These are phyloP conservation scores for Acrobasis suavella DNA, from an alignment of 2,888 invertebrate genomes.

Conservation along the genomic window DNA sequence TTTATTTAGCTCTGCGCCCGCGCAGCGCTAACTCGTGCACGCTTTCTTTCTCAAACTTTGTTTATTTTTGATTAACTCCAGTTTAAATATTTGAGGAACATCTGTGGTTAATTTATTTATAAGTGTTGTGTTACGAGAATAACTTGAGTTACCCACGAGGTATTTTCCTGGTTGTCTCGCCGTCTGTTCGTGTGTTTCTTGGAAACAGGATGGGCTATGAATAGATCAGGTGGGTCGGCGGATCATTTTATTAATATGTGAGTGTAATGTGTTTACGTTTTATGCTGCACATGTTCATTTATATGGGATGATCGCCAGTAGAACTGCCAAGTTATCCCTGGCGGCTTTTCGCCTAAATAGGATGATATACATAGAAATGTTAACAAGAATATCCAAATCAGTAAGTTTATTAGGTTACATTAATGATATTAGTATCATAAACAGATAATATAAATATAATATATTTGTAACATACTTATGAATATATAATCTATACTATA, in stretches of 20 bases:
- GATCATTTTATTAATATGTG: not conserved
- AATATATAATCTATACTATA: too few relatives aligned
- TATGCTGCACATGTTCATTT: too few relatives aligned
- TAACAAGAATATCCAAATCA: too few relatives aligned
- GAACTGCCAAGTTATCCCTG: too few relatives aligned
- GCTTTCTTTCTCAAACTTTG: not conserved
- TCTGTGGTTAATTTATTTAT: not conserved
- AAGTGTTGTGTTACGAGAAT: not conserved
- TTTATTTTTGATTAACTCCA: not conserved
- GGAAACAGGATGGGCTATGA: not conserved
- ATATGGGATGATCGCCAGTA: too few relatives aligned
- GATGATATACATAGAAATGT: too few relatives aligned
- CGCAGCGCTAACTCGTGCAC: not conserved
- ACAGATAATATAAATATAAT: too few relatives aligned
- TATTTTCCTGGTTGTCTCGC: slow-evolving; percentile 8
- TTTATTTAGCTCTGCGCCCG: slow-evolving; percentile 1
- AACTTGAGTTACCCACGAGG: not conserved
- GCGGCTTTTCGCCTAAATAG: too few relatives aligned
- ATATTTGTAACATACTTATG: too few relatives aligned
- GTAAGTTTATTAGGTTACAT: too few relatives aligned
- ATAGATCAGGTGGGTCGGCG: slow-evolving; percentile 3
- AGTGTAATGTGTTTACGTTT: not conserved
- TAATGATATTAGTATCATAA: too few relatives aligned
- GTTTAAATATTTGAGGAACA: not conserved
- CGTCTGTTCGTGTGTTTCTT: slow-evolving; percentile 2